Base-by-base conservation (phyloP, 2,888 invertebrate genomes). In the Xestia xanthographa region DNA sequence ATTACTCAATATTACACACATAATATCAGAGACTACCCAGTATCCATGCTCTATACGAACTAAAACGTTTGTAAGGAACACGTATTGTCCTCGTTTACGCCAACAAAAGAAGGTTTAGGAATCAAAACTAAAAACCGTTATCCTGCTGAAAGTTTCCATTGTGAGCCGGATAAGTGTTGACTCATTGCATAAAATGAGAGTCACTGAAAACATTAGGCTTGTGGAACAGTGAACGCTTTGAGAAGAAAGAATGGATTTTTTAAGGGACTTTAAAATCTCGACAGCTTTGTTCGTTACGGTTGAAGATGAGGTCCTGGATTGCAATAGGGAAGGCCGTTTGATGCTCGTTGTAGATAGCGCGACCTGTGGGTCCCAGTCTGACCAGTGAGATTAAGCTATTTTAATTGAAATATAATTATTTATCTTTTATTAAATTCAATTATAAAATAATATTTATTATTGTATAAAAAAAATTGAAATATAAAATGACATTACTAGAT, bases 101-200 rank as follows among this genome's bases (percentile, higher is more conserved):
- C 78, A 84, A 92, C 92, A 92, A 92, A 85, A 77, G 86, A 74
- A 83, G 86, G 86, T 85, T 89, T 87, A 82, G 77, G 89, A 91
- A 92, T 90, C 90, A 92, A 87, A 91, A 92, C 91, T 91, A 90
- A 92, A 92, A 92, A 91, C 90, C 92, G 90, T 91, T 92, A 92
- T 91, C 83, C 89, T 72, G 83, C 84, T 86, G 79, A 88, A 91
- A 92, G 86, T 92, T 90, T 82, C 91, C 80, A 90, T 93, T 93
- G 93, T 93, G 80, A 80, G 80, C 63, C 67, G 86, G 86, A 87
- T 91, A 90, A 92, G 77, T 88, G 91, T 89, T 86, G 91, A 93
- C 89, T 93, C 94, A 93, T 90, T 88, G 90, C 88, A 86, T 89
- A 85, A 91, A 91, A 85, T 85, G 89, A 90, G 86, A 93, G 88